phyloP scores from a whole-genome alignment of 2,888 invertebrate genomes.

The Campoletis raptor region DNA sequence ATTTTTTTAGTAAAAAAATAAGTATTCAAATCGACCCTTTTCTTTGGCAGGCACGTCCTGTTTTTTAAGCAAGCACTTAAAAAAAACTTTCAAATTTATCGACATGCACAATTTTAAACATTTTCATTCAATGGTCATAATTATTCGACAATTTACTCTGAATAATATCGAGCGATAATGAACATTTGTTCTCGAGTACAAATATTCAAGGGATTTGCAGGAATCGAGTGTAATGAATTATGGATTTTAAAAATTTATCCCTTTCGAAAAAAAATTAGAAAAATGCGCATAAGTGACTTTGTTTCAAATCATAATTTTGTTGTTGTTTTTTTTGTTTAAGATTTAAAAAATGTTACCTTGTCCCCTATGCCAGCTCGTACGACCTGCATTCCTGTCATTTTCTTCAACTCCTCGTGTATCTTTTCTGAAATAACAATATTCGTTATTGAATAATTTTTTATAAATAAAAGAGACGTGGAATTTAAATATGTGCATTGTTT shows the following conservation, averaged over 20 bases:
- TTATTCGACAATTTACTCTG: too few relatives aligned
- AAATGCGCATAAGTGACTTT: neutral
- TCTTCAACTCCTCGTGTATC: conserved; percentile 89
- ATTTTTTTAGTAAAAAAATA: too few relatives aligned
- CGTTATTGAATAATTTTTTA: neutral
- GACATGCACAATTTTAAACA: too few relatives aligned
- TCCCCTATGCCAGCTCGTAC: conserved; percentile 92
- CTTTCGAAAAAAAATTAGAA: neutral
- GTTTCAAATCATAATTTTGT: neutral
- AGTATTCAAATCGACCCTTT: too few relatives aligned
- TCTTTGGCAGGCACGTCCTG: too few relatives aligned
- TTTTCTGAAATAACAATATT: conserved; percentile 83
- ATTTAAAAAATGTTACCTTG: conserved; percentile 86
- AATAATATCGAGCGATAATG: too few relatives aligned
- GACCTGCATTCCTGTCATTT: conserved; percentile 89
- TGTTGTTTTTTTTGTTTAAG: conserved; percentile 76
- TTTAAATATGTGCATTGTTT: neutral
- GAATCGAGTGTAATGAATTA: neutral
- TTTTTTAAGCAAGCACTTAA: too few relatives aligned
- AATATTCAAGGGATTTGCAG: neutral
- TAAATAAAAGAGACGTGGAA: neutral
- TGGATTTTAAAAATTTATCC: neutral
- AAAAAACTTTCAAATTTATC: too few relatives aligned
- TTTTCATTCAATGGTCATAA: neutral
- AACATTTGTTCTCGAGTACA: too few relatives aligned